A percentile compares a stretch with the other conserved stretches of the same genome.
Conservation (phyloP, 2,113 vertebrate species). For the Centropus unirufus region DNA sequence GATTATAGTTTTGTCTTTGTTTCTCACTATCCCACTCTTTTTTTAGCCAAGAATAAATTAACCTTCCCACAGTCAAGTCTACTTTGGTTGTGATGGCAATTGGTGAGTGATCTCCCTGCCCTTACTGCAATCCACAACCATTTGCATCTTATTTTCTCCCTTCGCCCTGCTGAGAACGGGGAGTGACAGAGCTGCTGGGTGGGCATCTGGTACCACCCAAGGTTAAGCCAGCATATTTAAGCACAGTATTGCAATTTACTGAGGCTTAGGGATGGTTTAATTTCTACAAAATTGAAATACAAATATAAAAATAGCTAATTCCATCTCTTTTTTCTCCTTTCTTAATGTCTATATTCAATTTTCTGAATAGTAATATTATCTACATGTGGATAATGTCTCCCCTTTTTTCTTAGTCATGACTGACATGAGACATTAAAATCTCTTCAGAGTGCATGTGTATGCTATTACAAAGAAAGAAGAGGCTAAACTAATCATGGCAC, state of each 20-base stretch:
- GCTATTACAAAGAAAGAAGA: background rate
- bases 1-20: background rate
- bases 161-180: background rate
- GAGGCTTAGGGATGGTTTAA: background rate
- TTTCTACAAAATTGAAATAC: background rate
- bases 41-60: background rate
- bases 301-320: background rate
- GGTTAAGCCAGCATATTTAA: background rate
- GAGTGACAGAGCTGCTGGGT: background rate
- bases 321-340: background rate
- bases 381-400: background rate
- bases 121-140: accelerated
- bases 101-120: background rate
- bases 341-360: background rate
- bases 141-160: background rate
- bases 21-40: background rate
- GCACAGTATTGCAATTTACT: background rate
- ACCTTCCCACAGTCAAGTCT: background rate
- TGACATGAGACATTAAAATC: slow-evolving; percentile 29
- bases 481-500: background rate
- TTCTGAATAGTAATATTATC: background rate
- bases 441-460: background rate
- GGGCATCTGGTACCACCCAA: background rate
- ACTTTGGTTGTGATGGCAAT: background rate
- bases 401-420: background rate